A percentile compares a stretch with the other conserved stretches of the same genome.
phyloP scores from a whole-genome alignment of 2,888 invertebrate species.

The Peribatodes rhomboidaria region DNA sequence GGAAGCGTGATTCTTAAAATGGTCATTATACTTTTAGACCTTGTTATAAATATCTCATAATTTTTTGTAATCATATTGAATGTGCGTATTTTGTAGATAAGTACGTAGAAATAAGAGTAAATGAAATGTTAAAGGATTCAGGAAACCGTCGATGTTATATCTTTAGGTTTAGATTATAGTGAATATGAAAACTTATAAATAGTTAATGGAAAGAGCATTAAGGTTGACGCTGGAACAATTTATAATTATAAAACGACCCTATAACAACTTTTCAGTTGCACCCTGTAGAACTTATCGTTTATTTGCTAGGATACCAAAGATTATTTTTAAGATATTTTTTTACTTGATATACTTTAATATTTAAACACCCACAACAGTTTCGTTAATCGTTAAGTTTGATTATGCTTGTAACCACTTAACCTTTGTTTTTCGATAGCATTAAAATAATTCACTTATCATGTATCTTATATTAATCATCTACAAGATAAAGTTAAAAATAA shows the following conservation, averaged over 20 bases:
- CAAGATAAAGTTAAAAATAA: not conserved
- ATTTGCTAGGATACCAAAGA: conserved; percentile 19
- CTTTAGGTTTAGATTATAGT: conserved; percentile 55
- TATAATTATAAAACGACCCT: conserved; percentile 48
- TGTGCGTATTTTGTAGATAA: not conserved
- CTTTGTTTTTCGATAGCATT: not conserved
- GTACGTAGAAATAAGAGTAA: not conserved
- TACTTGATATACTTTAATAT: no score
- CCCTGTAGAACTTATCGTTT: not conserved
- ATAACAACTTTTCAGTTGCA: conserved; percentile 13
- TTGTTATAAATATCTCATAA: not conserved
- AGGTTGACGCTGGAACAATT: conserved; percentile 85
- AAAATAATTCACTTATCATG: not conserved
- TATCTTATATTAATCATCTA: no score
- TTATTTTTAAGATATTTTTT: not conserved
- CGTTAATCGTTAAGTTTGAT: no score
- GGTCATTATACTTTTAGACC: not conserved
- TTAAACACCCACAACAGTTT: no score
- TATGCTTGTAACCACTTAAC: no score
- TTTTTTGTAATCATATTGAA: not conserved
- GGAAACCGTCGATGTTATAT: conserved; percentile 81
- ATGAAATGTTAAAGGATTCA: conserved; percentile 59
- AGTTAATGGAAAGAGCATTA: conserved; percentile 57
- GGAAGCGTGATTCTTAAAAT: not conserved
- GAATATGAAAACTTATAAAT: not conserved